A percentile compares a stretch with the other conserved stretches of the same genome.
phyloP scores from a whole-genome alignment of 2,113 vertebrate genomes.

The Cynoglossus semilaevis region DNA sequence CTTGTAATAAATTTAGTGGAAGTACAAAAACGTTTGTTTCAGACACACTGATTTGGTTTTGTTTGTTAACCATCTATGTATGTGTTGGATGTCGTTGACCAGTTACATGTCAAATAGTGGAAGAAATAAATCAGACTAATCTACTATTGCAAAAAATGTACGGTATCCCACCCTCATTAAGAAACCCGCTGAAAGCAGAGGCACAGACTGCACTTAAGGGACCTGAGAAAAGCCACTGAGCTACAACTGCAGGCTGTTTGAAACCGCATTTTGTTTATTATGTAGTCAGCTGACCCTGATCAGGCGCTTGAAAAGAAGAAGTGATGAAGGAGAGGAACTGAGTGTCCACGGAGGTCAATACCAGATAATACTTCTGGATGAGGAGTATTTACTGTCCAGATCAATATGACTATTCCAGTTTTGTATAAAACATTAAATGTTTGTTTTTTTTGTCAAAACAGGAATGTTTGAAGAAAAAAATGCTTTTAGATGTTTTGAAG shows the following conservation, averaged over 20 bases:
- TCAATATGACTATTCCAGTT: neutral
- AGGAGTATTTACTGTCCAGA: slow-evolving; percentile 13
- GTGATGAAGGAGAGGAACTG: slow-evolving; percentile 68
- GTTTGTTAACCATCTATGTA: no score
- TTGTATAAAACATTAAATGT: neutral
- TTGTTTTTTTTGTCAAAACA: neutral
- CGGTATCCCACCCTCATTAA: no score
- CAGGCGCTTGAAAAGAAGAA: slow-evolving; percentile 77
- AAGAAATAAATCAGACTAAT: no score
- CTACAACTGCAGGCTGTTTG: slow-evolving; percentile 68
- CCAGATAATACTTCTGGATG: slow-evolving; percentile 28
- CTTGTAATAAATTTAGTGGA: no score
- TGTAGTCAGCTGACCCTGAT: slow-evolving; percentile 78
- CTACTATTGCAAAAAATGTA: no score
- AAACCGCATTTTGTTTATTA: slow-evolving; percentile 73
- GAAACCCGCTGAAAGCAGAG: slow-evolving; percentile 20
- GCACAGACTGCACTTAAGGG: slow-evolving; percentile 44
- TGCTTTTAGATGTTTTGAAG: no score
- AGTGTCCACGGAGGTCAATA: slow-evolving; percentile 57
- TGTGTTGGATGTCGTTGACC: no score
- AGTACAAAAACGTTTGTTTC: no score
- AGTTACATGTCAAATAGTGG: no score
- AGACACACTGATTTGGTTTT: no score
- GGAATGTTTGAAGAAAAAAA: neutral
- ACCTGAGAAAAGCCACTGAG: slow-evolving; percentile 58